A percentile compares a stretch with the other conserved stretches of the same genome.
These are phyloP conservation scores for Operophtera brumata DNA, from an alignment of 2,888 invertebrate genomes.

Conservation along the genomic window DNA sequence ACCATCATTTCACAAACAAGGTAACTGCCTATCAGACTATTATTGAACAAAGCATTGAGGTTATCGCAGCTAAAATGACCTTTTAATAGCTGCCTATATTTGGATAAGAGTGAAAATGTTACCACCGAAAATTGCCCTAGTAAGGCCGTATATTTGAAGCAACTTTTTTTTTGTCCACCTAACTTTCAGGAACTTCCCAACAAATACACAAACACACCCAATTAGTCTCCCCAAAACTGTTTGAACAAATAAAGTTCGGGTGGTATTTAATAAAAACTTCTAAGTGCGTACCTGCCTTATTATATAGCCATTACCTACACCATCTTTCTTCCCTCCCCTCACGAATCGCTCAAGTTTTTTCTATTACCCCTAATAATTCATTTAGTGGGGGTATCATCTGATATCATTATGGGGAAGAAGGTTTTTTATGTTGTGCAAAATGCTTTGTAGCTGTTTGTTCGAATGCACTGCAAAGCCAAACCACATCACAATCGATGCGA, in stretches of 20 bases:
- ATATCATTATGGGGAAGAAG: conserved; percentile 35
- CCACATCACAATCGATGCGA: no score
- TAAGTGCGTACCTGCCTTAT: conserved; percentile 35
- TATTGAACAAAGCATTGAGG: no score
- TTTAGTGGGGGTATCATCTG: conserved; percentile 39
- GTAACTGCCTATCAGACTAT: no score
- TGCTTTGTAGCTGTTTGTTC: conserved; percentile 16
- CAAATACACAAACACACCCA: conserved; percentile 30
- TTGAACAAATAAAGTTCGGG: conserved; percentile 31
- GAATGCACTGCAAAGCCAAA: background rate
- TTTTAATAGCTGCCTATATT: conserved; percentile 1
- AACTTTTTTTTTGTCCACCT: background rate
- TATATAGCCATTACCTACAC: conserved; percentile 30
- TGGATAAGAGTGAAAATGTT: background rate
- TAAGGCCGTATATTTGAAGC: background rate
- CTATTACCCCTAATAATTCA: conserved; percentile 40
- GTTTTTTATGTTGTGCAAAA: conserved; percentile 33
- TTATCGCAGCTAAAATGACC: background rate
- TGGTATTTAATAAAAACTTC: conserved; percentile 35
- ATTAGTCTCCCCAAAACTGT: conserved; percentile 26
- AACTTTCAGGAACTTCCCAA: conserved; percentile 16
- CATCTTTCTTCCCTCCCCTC: conserved; percentile 26
- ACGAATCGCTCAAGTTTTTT: conserved; percentile 38
- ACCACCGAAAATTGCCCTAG: background rate
- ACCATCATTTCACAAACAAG: no score